Evolutionary conservation across 30 jellyfish, hydroid and myxozoan genomes (phyloP).

Genomic region (Aurelia aurita complex sp. Pacific): DNA sequence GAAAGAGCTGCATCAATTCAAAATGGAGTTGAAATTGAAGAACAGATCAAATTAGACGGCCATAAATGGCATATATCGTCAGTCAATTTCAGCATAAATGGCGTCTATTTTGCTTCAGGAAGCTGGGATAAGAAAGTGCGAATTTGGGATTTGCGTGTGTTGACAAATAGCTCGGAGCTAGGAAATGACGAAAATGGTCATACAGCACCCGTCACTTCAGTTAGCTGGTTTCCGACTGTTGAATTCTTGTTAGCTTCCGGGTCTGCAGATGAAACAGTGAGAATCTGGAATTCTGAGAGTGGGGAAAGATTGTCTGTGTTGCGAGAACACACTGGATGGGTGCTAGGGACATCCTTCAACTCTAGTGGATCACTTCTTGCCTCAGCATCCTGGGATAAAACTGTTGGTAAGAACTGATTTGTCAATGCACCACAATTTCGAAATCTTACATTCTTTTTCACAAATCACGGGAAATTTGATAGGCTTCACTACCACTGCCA

Average conservation of each 20-base stretch:
- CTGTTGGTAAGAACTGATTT: slow-evolving; percentile 32
- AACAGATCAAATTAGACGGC: slow-evolving; percentile 79
- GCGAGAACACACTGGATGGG: slow-evolving; percentile 83
- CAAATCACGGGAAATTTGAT: too few species aligned
- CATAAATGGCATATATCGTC: slow-evolving; percentile 86
- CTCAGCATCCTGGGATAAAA: slow-evolving; percentile 91
- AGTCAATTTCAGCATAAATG: slow-evolving; percentile 77
- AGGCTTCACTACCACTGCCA: too few species aligned
- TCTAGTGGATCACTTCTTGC: slow-evolving; percentile 55
- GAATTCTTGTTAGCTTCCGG: slow-evolving; percentile 85
- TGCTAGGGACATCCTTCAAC: slow-evolving; percentile 74
- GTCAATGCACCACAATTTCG: not conserved
- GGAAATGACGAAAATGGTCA: slow-evolving; percentile 81
- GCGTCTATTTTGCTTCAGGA: slow-evolving; percentile 88
- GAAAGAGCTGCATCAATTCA: slow-evolving; percentile 9
- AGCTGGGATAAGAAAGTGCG: slow-evolving; percentile 86
- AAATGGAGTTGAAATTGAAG: slow-evolving; percentile 75
- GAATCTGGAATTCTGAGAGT: slow-evolving; percentile 83
- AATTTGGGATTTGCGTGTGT: slow-evolving; percentile 81
- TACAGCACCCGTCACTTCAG: slow-evolving; percentile 75
- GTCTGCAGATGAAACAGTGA: slow-evolving; percentile 77
- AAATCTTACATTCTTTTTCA: too few species aligned
- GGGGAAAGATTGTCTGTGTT: slow-evolving; percentile 79
- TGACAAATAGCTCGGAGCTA: slow-evolving; percentile 63
- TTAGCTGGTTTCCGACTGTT: slow-evolving; percentile 88